Base-by-base conservation (phyloP, 1,140 invertebrate genomes). In the Anastrepha obliqua region DNA sequence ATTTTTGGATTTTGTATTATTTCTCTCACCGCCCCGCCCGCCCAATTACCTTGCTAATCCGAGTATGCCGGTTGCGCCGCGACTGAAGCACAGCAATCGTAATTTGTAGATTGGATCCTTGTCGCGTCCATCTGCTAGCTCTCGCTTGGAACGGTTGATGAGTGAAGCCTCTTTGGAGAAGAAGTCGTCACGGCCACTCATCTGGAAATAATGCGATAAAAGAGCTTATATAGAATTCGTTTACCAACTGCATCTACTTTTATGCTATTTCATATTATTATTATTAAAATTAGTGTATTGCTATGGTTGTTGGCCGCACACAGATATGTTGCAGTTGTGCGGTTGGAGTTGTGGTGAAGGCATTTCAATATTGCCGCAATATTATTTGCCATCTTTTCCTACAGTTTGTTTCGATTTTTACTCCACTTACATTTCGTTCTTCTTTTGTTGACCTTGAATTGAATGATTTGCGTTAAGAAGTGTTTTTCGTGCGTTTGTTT, bases 21-120 rank as follows among this genome's bases (percentile, higher is more conserved):
- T 9, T 0, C 5, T 9, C 51, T 51, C 51, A 42, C 51, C 3
- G 3, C 1, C 44, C 0, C 3, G 29, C 13, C 7, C 15, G 60
- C 65, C 39, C 87, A 90, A 90, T 90, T 94, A 98, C 97, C 96
- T 97, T 89, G 96, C 97, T 55, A 99, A 93, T 1, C 97, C 97
- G 89, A 99, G 95, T 90, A 99, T 98, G 20, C 98, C 98, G 70
- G 95, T 95, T 17, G 97, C 96, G 62, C 98, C 98, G 89, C 98
- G 94, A 1, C 96, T 94, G 47, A 99, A 94, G 94, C 98, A 98
- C 65, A 97, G 94, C 64, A 98, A 93, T 58, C 98, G 95, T 88
- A 99, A 93, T 91, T 96, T 97, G 94, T 99, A 97, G 70, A 98
- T 94, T 11, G 97, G 96, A 93, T 99, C 97, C 70, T 95, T 96